Conservation (phyloP, 2,888 invertebrate genomes). For the Halictus quadricinctus region DNA sequence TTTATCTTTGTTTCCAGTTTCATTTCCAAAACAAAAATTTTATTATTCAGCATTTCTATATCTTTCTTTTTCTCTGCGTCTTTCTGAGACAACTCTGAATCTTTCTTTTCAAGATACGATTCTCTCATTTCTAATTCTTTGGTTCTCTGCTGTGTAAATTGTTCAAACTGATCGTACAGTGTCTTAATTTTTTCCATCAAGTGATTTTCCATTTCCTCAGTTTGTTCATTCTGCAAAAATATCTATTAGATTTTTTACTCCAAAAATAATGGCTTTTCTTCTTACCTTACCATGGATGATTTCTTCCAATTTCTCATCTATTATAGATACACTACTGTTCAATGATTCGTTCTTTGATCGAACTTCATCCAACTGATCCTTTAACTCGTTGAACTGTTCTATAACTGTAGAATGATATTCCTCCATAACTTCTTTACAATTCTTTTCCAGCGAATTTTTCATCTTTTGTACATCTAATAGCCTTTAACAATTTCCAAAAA, state of each 20-base stretch:
- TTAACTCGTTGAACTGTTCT: constrained; percentile 65
- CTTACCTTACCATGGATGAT: constrained; percentile 70
- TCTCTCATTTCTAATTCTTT: constrained; percentile 66
- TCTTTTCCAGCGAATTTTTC: constrained; percentile 66
- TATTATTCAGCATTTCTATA: constrained; percentile 66
- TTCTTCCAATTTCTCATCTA: constrained; percentile 70
- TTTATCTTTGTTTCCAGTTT: constrained; percentile 71
- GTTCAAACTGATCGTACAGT: constrained; percentile 65
- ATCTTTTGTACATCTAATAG: constrained; percentile 68
- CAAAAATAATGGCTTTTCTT: constrained; percentile 1
- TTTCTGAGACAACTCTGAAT: constrained; percentile 65
- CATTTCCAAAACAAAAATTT: constrained; percentile 71
- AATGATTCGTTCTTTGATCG: constrained; percentile 63
- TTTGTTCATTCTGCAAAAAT: constrained; percentile 64
- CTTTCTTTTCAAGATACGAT: constrained; percentile 63
- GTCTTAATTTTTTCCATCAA: constrained; percentile 67
- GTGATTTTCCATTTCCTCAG: constrained; percentile 56
- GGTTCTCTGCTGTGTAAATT: constrained; percentile 67
- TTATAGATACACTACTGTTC: constrained; percentile 64
- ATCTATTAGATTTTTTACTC: constrained; percentile 22
- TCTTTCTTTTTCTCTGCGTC: constrained; percentile 59
- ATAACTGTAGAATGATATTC: constrained; percentile 67
- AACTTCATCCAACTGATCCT: constrained; percentile 63
- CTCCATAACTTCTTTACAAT: constrained; percentile 66
- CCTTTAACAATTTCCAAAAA: constrained; percentile 54